A percentile compares a stretch with the other conserved stretches of the same genome.
These are phyloP conservation scores for Axea sp. DNA, from an alignment of 2,888 invertebrate genomes.

Conservation along the genomic window DNA sequence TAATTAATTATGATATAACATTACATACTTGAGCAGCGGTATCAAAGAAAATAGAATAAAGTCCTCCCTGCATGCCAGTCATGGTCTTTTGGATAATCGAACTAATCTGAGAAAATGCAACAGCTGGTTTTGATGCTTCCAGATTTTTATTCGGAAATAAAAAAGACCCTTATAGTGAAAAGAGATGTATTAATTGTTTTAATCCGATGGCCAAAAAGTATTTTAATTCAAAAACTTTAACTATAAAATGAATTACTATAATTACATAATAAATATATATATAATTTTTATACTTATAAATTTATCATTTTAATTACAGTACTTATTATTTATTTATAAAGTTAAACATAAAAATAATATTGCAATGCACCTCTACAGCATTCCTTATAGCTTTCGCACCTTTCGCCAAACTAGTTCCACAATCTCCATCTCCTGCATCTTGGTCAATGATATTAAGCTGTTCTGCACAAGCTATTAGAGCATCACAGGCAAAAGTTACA, in stretches of 20 bases:
- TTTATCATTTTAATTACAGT: too few relatives aligned
- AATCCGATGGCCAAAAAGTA: too few relatives aligned
- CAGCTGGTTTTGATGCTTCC: constrained; percentile 54
- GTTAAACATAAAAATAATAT: too few relatives aligned
- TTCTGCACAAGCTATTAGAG: constrained; percentile 82
- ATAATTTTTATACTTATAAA: too few relatives aligned
- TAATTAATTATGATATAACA: too few relatives aligned
- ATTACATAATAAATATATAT: too few relatives aligned
- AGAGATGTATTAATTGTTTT: too few relatives aligned
- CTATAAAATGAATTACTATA: too few relatives aligned
- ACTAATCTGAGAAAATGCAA: constrained; percentile 76
- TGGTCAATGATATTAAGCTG: constrained; percentile 85
- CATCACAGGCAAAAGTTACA: constrained; percentile 80
- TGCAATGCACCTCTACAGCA: constrained; percentile 68
- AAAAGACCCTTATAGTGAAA: too few relatives aligned
- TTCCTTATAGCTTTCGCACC: constrained; percentile 65
- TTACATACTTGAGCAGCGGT: constrained; percentile 81
- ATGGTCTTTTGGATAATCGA: constrained; percentile 84
- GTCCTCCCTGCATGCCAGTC: constrained; percentile 87
- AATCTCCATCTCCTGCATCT: constrained; percentile 88
- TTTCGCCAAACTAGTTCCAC: constrained; percentile 84
- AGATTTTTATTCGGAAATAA: constrained; percentile 62
- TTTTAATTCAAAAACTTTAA: too few relatives aligned
- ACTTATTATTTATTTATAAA: too few relatives aligned
- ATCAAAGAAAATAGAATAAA: constrained; percentile 87